phyloP scores from a whole-genome alignment of 1,140 invertebrate species.

The Panagrolaimus sp. region DNA sequence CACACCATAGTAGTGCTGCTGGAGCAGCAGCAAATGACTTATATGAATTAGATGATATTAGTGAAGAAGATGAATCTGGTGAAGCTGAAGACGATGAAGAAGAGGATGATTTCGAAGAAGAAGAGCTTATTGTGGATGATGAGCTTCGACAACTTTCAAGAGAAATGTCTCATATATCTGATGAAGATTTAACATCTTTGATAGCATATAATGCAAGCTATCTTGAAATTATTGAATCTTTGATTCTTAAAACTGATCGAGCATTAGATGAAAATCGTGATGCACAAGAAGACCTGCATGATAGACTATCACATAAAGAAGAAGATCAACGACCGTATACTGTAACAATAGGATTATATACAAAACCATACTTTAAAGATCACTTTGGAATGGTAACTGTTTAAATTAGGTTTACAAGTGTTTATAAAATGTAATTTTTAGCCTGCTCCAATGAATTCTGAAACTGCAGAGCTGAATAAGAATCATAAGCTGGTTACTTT shows the following conservation, averaged over 20 bases:
- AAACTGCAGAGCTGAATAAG: not conserved
- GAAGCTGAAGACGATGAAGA: not conserved
- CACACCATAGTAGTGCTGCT: not conserved
- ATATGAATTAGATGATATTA: not conserved
- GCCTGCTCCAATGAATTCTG: not conserved
- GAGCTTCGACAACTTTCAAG: not conserved
- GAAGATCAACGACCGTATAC: not conserved
- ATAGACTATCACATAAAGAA: not conserved
- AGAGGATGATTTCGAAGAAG: not conserved
- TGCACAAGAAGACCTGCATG: not conserved
- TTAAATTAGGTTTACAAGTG: not conserved
- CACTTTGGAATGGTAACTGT: constrained; percentile 8
- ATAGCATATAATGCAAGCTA: not conserved
- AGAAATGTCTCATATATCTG: not conserved
- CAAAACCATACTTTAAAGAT: constrained; percentile 2
- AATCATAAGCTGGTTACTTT: not conserved
- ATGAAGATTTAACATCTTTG: not conserved
- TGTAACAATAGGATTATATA: not conserved
- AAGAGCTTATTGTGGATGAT: not conserved
- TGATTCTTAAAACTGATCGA: constrained; percentile 8
- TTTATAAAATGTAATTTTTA: not conserved
- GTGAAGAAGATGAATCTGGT: not conserved
- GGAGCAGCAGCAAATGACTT: not conserved
- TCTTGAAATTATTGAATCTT: not conserved
- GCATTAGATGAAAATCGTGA: not conserved